phyloP scores from a whole-genome alignment of 2,888 invertebrate species.

The Lysandra bellargus region DNA sequence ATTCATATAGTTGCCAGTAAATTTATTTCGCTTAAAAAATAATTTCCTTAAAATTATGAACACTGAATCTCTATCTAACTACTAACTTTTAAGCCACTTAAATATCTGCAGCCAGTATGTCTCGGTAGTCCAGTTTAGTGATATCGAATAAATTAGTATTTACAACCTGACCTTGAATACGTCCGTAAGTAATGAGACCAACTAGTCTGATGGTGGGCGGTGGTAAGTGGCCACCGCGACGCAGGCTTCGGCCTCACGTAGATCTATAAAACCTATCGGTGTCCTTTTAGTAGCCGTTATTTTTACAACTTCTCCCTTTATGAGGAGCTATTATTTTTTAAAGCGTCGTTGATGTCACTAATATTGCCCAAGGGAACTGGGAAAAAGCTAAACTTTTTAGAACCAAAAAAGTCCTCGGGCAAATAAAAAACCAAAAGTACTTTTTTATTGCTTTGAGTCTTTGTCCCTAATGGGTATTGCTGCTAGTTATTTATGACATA shows the following conservation, averaged over 20 bases:
- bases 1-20: neutral
- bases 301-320: constrained; percentile 2
- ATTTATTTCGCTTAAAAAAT: neutral
- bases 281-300: neutral
- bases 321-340: neutral
- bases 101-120: constrained; percentile 22
- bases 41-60: neutral
- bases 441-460: neutral
- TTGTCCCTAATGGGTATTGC: neutral
- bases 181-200: constrained; percentile 8
- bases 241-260: neutral
- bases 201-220: constrained; percentile 24
- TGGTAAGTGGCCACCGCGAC: constrained; percentile 17
- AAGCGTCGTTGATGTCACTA: neutral
- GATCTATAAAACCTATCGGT: neutral
- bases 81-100: neutral
- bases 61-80: neutral
- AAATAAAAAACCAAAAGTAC: neutral
- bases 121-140: constrained; percentile 1
- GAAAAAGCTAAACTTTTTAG: neutral
- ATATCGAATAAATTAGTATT: constrained; percentile 26
- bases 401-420: neutral
- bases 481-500: constrained; percentile 3
- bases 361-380: neutral
- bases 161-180: constrained; percentile 26